Evolutionary conservation across 2,888 invertebrate genomes (phyloP).

Genomic region (Acrobasis repandana): DNA sequence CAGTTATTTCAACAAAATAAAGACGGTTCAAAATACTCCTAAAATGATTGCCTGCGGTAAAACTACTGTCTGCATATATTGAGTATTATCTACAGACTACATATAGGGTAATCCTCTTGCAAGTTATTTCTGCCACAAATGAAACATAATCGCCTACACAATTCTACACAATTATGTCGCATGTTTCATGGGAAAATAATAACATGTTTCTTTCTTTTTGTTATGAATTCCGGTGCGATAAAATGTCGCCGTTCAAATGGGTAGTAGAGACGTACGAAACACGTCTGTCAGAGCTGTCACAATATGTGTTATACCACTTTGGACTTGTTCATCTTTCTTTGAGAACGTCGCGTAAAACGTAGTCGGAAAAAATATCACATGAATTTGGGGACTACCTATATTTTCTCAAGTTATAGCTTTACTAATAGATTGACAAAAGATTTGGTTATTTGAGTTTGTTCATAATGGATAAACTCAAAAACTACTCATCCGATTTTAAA

Average conservation of each 20-base stretch:
- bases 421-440: too few species aligned
- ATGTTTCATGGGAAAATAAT: background rate
- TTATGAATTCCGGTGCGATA: constrained; percentile 2
- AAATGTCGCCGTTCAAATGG: background rate
- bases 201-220: background rate
- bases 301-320: constrained; percentile 23
- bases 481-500: too few species aligned
- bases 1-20: too few species aligned
- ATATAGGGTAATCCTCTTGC: too few species aligned
- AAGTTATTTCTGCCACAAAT: too few species aligned
- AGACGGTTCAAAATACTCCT: too few species aligned
- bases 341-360: constrained; percentile 8
- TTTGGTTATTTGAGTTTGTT: too few species aligned
- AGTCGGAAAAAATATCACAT: constrained; percentile 1
- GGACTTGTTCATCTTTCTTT: constrained; percentile 15
- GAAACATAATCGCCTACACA: background rate
- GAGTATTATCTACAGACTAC: too few species aligned
- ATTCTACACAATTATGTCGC: background rate
- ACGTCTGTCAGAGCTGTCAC: constrained; percentile 28
- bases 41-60: too few species aligned
- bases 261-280: constrained; percentile 18
- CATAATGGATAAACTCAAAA: too few species aligned
- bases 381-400: background rate
- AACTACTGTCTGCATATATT: too few species aligned
- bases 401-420: too few species aligned